phyloP scores from a whole-genome alignment of 2,888 invertebrate genomes.

The Agapetus fuscipes region DNA sequence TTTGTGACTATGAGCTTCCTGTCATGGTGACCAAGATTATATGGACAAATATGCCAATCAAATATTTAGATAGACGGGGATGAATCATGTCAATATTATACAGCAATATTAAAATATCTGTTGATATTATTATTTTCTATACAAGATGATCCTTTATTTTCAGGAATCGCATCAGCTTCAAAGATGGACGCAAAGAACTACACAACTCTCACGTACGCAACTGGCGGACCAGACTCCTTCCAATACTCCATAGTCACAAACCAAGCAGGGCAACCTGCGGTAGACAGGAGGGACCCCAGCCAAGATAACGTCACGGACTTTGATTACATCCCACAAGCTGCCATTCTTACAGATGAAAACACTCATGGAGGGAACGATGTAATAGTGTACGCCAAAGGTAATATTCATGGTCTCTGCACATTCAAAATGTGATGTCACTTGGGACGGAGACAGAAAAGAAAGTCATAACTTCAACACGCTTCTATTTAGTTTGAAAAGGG shows the following conservation, averaged over 20 bases:
- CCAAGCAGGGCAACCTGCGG: constrained; percentile 27
- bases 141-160: too few species aligned
- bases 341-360: constrained; percentile 61
- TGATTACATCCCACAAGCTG: constrained; percentile 64
- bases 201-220: constrained; percentile 69
- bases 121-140: too few species aligned
- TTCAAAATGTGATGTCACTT: constrained; percentile 1
- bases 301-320: constrained; percentile 50
- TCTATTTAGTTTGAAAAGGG: too few species aligned
- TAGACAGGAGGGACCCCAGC: constrained; percentile 52
- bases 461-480: too few species aligned
- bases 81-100: too few species aligned
- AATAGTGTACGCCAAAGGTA: constrained; percentile 69
- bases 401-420: too few species aligned
- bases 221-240: constrained; percentile 62
- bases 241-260: constrained; percentile 34
- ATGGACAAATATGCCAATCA: too few species aligned
- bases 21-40: too few species aligned
- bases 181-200: constrained; percentile 55
- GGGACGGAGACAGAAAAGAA: too few species aligned
- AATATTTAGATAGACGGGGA: too few species aligned
- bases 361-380: constrained; percentile 82
- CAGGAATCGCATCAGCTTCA: constrained; percentile 55
- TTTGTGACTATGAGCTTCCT: too few species aligned
- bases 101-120: too few species aligned